A percentile compares a stretch with the other conserved stretches of the same genome.
Evolutionary conservation across 2,888 invertebrate genomes (phyloP).

Genomic region (Clusia tigrina): DNA sequence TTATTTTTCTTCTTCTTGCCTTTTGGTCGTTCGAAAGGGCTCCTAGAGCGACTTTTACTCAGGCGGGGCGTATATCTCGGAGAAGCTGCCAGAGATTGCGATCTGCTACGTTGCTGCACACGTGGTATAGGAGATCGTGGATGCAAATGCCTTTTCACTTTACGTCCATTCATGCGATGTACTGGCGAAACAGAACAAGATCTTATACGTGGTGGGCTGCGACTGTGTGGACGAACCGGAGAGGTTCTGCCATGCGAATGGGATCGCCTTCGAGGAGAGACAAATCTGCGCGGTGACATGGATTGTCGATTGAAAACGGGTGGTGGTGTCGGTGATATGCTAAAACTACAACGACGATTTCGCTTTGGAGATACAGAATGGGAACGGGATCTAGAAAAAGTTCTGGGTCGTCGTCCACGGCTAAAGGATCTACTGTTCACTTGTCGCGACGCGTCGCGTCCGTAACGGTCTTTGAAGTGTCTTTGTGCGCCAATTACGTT

Average conservation of each 20-base stretch:
- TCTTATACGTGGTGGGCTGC: conserved; percentile 49
- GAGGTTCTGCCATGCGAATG: conserved; percentile 40
- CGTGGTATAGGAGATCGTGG: conserved; percentile 28
- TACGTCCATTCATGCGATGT: conserved; percentile 46
- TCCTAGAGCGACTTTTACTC: conserved; percentile 56
- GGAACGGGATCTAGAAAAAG: conserved; percentile 54
- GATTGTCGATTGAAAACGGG: background rate
- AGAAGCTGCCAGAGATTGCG: conserved; percentile 41
- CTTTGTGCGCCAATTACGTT: conserved; percentile 72
- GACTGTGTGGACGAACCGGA: conserved; percentile 39
- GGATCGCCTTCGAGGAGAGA: conserved; percentile 48
- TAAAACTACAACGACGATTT: conserved; percentile 52
- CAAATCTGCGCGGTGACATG: conserved; percentile 33
- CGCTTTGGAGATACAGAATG: conserved; percentile 39
- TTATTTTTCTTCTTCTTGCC: conserved; percentile 45
- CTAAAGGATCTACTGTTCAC: conserved; percentile 60
- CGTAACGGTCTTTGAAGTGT: conserved; percentile 77
- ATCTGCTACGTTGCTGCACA: conserved; percentile 9
- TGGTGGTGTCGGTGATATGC: conserved; percentile 58
- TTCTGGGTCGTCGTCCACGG: conserved; percentile 42
- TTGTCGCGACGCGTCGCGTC: conserved; percentile 72
- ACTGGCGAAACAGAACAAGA: conserved; percentile 54
- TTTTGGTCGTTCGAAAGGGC: conserved; percentile 43
- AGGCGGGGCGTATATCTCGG: conserved; percentile 60
- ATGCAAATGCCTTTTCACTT: conserved; percentile 34